Evolutionary conservation across 2,113 vertebrate species (phyloP).

Genomic region (Hassar affinis): DNA sequence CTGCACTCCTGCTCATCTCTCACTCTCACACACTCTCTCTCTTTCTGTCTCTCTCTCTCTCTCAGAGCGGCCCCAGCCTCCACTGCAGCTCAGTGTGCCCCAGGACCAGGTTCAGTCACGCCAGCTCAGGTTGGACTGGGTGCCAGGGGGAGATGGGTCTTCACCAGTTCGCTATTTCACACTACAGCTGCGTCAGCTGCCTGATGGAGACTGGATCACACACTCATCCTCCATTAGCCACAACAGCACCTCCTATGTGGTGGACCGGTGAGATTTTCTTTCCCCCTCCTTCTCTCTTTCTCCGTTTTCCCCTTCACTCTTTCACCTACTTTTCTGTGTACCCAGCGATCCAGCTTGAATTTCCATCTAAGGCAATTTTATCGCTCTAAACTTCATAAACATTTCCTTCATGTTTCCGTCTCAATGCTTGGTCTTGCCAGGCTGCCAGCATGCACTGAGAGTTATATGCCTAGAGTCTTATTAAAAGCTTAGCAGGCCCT

Average conservation of each 20-base stretch:
- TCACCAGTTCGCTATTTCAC: slow-evolving; percentile 91
- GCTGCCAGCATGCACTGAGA: slow-evolving; percentile 23
- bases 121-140: slow-evolving; percentile 80
- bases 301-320: slow-evolving; percentile 8
- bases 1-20: slow-evolving; percentile 39
- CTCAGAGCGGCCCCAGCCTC: slow-evolving; percentile 87
- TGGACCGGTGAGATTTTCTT: slow-evolving; percentile 77
- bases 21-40: slow-evolving; percentile 11
- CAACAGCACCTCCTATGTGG: slow-evolving; percentile 75
- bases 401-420: slow-evolving; percentile 31
- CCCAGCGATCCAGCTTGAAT: slow-evolving; percentile 1
- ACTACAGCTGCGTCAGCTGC: slow-evolving; percentile 83
- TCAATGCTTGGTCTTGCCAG: slow-evolving; percentile 18
- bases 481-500: slow-evolving; percentile 49
- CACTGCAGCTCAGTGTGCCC: slow-evolving; percentile 77
- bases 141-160: slow-evolving; percentile 82
- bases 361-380: slow-evolving; percentile 10
- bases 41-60: slow-evolving; percentile 33
- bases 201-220: slow-evolving; percentile 76
- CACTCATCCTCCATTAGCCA: slow-evolving; percentile 85
- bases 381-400: slow-evolving; percentile 16
- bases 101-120: slow-evolving; percentile 82
- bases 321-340: slow-evolving; percentile 15
- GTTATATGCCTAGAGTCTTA: slow-evolving; percentile 41
- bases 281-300: not conserved